Conservation (phyloP, 2,113 vertebrate species). For the Cyrtonyx montezumae region DNA sequence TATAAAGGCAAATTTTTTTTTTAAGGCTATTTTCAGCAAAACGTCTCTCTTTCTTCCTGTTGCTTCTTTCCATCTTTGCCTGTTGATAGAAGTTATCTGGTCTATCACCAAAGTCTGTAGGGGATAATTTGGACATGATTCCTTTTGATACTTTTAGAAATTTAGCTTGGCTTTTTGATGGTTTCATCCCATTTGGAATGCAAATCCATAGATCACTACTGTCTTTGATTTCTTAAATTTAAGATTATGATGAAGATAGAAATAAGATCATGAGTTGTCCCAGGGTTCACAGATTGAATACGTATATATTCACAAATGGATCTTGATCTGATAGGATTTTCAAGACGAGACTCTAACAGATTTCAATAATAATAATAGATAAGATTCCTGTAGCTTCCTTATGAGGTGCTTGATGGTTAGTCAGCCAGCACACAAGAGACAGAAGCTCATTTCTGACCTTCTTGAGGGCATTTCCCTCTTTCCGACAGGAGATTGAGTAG, state of each 20-base stretch:
- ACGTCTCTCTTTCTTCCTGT: background rate
- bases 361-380: background rate
- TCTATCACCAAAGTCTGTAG: background rate
- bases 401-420: background rate
- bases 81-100: background rate
- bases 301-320: background rate
- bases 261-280: background rate
- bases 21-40: background rate
- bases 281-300: background rate
- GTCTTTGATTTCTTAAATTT: background rate
- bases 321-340: background rate
- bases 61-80: background rate
- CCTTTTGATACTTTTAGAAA: background rate
- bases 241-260: background rate
- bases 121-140: background rate
- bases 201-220: background rate
- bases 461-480: background rate
- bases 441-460: background rate
- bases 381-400: background rate
- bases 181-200: background rate
- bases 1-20: background rate
- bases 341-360: background rate
- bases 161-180: background rate
- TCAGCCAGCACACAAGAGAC: background rate
- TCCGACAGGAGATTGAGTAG: background rate